phyloP scores from a whole-genome alignment of 2,888 invertebrate genomes.

The Pimpla rufipes region DNA sequence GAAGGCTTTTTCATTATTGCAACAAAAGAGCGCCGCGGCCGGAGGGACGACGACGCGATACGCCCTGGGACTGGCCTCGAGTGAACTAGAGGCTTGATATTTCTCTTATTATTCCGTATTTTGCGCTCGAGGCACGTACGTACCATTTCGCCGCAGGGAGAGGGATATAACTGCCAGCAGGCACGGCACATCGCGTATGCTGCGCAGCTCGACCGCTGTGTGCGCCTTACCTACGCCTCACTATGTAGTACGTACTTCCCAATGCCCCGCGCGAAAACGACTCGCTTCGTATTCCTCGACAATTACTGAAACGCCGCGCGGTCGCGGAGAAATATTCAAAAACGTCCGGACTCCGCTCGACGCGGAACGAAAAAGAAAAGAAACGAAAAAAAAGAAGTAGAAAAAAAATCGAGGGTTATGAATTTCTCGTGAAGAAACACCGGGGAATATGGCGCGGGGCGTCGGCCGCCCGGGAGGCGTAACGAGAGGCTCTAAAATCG shows the following conservation, averaged over 20 bases:
- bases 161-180: conserved; percentile 51
- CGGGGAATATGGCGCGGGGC: conserved; percentile 21
- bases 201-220: conserved; percentile 29
- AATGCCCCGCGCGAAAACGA: conserved; percentile 40
- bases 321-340: conserved; percentile 26
- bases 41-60: conserved; percentile 75
- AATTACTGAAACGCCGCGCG: conserved; percentile 40
- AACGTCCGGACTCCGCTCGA: not conserved
- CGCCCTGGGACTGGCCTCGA: conserved; percentile 58
- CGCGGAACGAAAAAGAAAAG: not conserved
- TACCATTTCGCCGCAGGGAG: conserved; percentile 49
- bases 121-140: conserved; percentile 83
- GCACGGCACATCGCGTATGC: conserved; percentile 59
- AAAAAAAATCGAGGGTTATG: not conserved
- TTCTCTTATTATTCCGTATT: conserved; percentile 82
- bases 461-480: conserved; percentile 17
- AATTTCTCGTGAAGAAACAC: conserved; percentile 30
- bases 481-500: conserved; percentile 46
- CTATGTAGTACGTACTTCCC: conserved; percentile 31
- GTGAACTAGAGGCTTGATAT: conserved; percentile 68
- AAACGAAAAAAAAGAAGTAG: conserved; percentile 8
- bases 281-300: conserved; percentile 41
- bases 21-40: conserved; percentile 68
- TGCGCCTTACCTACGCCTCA: not conserved
- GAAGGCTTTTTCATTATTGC: conserved; percentile 66